Conservation (phyloP, 2,797 vertebrate species). For the Ibycter americanus region DNA sequence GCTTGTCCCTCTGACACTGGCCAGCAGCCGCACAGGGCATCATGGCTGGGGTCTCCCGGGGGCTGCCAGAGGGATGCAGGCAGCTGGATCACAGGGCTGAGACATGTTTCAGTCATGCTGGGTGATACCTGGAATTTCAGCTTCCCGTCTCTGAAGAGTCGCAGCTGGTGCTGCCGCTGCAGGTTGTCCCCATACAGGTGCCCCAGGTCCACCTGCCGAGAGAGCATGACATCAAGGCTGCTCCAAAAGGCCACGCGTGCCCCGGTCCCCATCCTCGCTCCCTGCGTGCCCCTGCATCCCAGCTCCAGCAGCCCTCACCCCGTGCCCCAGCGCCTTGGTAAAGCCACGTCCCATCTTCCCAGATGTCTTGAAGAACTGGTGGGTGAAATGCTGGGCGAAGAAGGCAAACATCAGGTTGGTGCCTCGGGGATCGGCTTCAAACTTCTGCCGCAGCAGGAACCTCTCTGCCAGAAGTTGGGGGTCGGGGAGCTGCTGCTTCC, state of each 20-base stretch:
- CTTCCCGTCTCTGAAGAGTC: conserved; percentile 90
- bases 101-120: fast-evolving
- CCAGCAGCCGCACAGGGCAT: background rate
- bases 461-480: conserved; percentile 76
- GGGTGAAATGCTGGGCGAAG: conserved; percentile 97
- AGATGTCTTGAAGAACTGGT: conserved; percentile 94
- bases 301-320: conserved; percentile 77
- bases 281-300: fast-evolving
- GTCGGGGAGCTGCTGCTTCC: conserved; percentile 86
- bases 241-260: fast-evolving
- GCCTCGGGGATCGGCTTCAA: conserved; percentile 87
- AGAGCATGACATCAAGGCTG: background rate
- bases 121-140: conserved; percentile 90
- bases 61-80: background rate
- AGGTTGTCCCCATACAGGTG: conserved; percentile 91
- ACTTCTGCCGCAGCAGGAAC: conserved; percentile 84
- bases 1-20: fast-evolving
- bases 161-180: conserved; percentile 84
- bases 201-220: conserved; percentile 86
- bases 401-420: conserved; percentile 95
- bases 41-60: background rate
- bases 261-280: fast-evolving
- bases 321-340: conserved; percentile 89
- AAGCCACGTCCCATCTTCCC: conserved; percentile 83
- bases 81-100: background rate